Base-by-base conservation (phyloP, 2,113 vertebrate species). In the Syngnathus floridae region DNA sequence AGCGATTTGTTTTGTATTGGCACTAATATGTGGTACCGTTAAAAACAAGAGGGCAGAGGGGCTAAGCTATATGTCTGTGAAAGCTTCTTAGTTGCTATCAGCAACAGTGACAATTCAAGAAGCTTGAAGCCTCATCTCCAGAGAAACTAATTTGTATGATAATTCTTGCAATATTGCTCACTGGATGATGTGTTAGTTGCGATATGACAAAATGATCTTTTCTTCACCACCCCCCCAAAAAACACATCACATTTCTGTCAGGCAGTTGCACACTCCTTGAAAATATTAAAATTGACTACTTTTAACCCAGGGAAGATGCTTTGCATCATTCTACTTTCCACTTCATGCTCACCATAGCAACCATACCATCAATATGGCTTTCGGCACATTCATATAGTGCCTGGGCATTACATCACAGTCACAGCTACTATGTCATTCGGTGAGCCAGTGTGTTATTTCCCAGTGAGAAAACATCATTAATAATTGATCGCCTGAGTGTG, bases 341-440 rank as follows among this genome's bases (percentile, higher is more conserved):
- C 56, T 72, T 43, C 59, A 45, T 52, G 37, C 45, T 84, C 79
- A 65, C 84, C 71, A 80, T 84, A 70, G 76, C 66, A 79, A 84
- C 82, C 64, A 65, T 69, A 60, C 13, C 70, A 62, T 57, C 51
- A 74, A 66, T 5, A 62, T 46, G 59, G 5, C 26, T 31, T 31
- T 31, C 3, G 26, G 26, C 57, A 4, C 8, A 37, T 67, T 65
- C 35, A 76, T 52, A 65, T 58, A 45, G 58, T 41, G 4, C 13
- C 19, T 43, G 19, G 21, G 21, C 38, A 14, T 21, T 2, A 9
- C 16, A 13, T 6, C 62, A 70, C 64, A 14, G 31, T 45, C 38
- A 37, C 12, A 22, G 8, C 14, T 38, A 38, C 38, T 38, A 13
- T 19, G 52, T 46, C 19, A 12, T 11, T 40, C n/a, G 9, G 12